Conservation (phyloP, 2,113 vertebrate genomes). For the Sterrhoptilus dennistouni region DNA sequence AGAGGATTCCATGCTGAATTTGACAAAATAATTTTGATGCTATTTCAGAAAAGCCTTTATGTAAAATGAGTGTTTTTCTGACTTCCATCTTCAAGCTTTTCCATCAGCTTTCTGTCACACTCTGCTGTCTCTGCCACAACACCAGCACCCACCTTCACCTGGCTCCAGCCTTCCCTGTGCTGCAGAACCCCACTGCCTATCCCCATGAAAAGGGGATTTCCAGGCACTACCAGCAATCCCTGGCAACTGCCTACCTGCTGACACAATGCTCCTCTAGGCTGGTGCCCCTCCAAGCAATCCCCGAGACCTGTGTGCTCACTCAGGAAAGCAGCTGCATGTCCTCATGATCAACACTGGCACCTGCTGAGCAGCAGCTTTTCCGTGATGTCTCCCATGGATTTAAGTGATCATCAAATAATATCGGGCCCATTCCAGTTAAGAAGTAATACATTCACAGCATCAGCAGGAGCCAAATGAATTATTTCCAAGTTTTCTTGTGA, state of each 20-base stretch:
- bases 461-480: not conserved
- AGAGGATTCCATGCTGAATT: not conserved
- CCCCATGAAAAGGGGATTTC: accelerated
- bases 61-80: not conserved
- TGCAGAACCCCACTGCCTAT: not conserved
- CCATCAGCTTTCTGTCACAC: not conserved
- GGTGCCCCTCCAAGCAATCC: not conserved
- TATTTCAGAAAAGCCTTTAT: not conserved
- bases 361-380: not conserved
- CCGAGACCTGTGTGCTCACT: not conserved
- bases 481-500: not conserved
- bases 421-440: not conserved
- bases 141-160: not conserved
- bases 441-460: not conserved
- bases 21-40: not conserved
- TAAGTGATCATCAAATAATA: not conserved
- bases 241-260: accelerated
- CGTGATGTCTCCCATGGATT: not conserved
- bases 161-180: not conserved
- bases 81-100: not conserved
- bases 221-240: not conserved
- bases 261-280: not conserved
- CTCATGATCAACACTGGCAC: accelerated
- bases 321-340: not conserved
- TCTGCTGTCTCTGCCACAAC: accelerated